Percentiles rank a stretch among this genome's conserved stretches.
Evolutionary conservation across 2,888 invertebrate species (phyloP).

Genomic region (Laothoe populi): DNA sequence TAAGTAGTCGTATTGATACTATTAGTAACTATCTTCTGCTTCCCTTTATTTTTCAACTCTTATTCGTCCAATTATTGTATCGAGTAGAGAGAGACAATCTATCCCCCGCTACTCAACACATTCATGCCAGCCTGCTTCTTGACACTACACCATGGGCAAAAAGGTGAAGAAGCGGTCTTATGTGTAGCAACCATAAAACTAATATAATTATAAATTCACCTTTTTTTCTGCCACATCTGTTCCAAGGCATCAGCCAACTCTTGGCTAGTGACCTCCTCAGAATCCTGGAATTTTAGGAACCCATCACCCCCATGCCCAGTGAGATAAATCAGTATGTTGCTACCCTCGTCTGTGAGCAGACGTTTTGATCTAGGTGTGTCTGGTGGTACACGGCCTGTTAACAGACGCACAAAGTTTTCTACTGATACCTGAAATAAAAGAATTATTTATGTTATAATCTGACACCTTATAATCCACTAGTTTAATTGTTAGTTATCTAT

Average conservation of each 20-base stretch:
- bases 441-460: background rate
- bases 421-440: slow-evolving; percentile 91
- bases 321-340: slow-evolving; percentile 98
- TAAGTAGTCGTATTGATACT: no score
- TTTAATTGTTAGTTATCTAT: no score
- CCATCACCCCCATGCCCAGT: slow-evolving; percentile 99
- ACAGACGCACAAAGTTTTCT: slow-evolving; percentile 97
- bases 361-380: slow-evolving; percentile 98
- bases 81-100: no score
- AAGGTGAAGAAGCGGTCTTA: no score
- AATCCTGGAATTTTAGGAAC: slow-evolving; percentile 99
- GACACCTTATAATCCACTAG: no score
- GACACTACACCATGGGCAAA: no score
- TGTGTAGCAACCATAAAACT: background rate
- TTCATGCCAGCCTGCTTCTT: no score
- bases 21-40: no score
- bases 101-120: no score
- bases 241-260: slow-evolving; percentile 99
- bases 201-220: slow-evolving; percentile 75
- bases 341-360: slow-evolving; percentile 97
- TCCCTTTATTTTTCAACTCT: no score
- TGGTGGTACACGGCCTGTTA: slow-evolving; percentile 96
- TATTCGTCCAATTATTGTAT: background rate
- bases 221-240: slow-evolving; percentile 99
- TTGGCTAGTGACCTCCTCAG: slow-evolving; percentile 99